Evolutionary conservation across 2,888 invertebrate species (phyloP).

Genomic region (Quadriops clusia): DNA sequence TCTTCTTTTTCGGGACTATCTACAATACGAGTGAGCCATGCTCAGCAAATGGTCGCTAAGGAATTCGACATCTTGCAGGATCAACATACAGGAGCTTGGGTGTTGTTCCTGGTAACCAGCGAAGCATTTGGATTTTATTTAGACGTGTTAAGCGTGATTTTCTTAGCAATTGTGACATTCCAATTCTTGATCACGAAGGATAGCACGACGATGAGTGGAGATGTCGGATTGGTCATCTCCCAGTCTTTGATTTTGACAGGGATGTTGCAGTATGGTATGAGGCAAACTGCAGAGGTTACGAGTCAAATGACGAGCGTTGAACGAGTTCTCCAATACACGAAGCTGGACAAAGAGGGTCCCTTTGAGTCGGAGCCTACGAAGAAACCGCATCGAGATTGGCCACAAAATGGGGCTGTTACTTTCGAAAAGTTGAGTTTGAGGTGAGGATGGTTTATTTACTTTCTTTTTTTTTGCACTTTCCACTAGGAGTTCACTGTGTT

Average conservation of each 20-base stretch:
- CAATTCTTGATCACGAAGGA: conserved; percentile 49
- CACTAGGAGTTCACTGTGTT: too few relatives aligned
- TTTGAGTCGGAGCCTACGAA: conserved; percentile 45
- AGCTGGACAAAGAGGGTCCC: conserved; percentile 57
- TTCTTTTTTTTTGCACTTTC: too few relatives aligned
- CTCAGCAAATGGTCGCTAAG: conserved; percentile 57
- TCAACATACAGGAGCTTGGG: conserved; percentile 53
- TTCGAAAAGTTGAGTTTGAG: conserved; percentile 51
- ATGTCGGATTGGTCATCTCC: conserved; percentile 61
- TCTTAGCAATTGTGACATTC: conserved; percentile 49
- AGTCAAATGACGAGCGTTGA: conserved; percentile 77
- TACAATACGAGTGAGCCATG: conserved; percentile 71
- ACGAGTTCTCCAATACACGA: conserved; percentile 65
- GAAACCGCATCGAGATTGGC: conserved; percentile 49
- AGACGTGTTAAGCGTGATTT: conserved; percentile 50
- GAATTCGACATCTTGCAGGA: conserved; percentile 67
- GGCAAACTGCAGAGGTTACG: conserved; percentile 65
- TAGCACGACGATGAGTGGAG: conserved; percentile 49
- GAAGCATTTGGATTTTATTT: conserved; percentile 55
- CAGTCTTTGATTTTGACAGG: conserved; percentile 63
- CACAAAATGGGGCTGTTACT: conserved; percentile 44
- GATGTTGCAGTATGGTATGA: conserved; percentile 70
- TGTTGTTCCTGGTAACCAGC: conserved; percentile 45
- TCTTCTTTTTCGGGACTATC: conserved; percentile 75
- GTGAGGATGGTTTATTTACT: too few relatives aligned